Conservation (phyloP, 2,113 vertebrate genomes). For the Dicrurus megarhynchus region DNA sequence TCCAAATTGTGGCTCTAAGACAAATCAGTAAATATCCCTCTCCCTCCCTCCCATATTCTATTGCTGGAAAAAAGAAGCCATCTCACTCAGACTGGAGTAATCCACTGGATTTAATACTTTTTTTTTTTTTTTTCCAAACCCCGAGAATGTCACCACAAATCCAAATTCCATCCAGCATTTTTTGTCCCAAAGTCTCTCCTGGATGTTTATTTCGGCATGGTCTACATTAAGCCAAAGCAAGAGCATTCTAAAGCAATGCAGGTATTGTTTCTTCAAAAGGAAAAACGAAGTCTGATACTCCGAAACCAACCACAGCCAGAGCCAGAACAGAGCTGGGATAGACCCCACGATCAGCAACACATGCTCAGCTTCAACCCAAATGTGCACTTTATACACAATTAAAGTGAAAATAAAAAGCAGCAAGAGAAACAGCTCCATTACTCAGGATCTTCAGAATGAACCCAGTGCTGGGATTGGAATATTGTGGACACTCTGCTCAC, state of each 20-base stretch:
- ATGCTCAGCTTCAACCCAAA: neutral
- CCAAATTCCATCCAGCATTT: neutral
- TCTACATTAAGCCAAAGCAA: neutral
- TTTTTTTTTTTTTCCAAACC: neutral
- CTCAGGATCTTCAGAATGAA: neutral
- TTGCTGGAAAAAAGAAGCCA: neutral
- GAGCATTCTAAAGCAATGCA: neutral
- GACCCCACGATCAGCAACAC: neutral
- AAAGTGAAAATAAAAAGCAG: neutral
- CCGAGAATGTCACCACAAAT: neutral
- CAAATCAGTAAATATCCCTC: neutral
- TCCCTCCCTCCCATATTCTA: neutral
- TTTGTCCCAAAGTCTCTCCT: neutral
- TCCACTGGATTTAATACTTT: neutral
- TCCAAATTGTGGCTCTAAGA: neutral
- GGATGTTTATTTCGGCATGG: neutral
- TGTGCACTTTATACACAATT: neutral
- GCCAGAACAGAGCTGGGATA: neutral
- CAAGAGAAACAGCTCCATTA: neutral
- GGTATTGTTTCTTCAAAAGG: neutral
- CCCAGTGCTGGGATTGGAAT: neutral
- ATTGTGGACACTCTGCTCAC: neutral
- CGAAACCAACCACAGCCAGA: neutral
- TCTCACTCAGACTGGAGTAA: neutral
- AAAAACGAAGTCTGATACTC: neutral